Evolutionary conservation across 1,140 invertebrate species (phyloP).

Genomic region (Nasonia giraulti): DNA sequence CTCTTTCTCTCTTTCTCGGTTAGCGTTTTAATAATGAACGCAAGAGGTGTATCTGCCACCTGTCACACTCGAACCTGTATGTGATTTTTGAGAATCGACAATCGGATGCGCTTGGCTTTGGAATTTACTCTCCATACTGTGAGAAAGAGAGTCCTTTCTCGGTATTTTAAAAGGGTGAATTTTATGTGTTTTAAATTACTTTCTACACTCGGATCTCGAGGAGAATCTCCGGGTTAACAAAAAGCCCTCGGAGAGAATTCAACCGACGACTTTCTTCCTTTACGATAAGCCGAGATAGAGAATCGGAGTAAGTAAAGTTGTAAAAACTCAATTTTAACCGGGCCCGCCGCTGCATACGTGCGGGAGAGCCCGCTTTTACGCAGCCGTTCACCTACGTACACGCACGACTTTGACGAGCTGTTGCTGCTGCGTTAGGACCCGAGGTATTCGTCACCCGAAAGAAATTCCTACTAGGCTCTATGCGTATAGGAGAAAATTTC

Average conservation of each 20-base stretch:
- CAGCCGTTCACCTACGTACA: neutral
- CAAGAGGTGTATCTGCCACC: neutral
- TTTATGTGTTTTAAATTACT: neutral
- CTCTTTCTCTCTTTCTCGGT: neutral
- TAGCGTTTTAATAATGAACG: slow-evolving; percentile 49
- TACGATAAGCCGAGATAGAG: slow-evolving; percentile 2
- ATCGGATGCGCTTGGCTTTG: neutral
- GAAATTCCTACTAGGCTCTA: neutral
- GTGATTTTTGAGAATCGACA: neutral
- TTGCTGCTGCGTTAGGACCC: neutral
- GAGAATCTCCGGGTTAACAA: neutral
- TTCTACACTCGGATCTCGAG: neutral
- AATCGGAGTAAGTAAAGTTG: slow-evolving; percentile 32
- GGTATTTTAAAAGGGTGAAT: neutral
- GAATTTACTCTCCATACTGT: neutral
- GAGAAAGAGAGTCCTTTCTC: neutral
- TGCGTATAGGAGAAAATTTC: neutral
- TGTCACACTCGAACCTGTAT: slow-evolving; percentile 3
- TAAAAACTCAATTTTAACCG: slow-evolving; percentile 47
- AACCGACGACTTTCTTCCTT: slow-evolving; percentile 1
- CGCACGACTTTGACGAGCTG: neutral
- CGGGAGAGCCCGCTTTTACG: neutral
- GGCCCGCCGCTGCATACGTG: neutral
- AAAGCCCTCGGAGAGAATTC: neutral
- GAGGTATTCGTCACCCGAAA: neutral